Evolutionary conservation across 1,140 invertebrate species (phyloP), one percentile per base, ranked within the genome.

Genomic region (Phortica variegata): DNA sequence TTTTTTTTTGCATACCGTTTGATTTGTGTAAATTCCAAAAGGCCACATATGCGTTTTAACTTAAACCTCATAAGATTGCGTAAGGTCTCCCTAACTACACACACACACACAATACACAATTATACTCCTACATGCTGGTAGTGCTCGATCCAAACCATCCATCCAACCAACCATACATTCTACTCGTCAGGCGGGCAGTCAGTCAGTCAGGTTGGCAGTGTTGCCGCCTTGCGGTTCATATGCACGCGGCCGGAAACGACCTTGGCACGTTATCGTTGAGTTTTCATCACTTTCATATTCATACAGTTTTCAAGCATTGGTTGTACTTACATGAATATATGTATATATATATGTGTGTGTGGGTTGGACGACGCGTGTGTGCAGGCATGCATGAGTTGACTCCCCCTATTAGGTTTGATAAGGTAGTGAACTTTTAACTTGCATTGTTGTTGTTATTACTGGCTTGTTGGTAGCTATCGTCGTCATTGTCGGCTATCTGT

Each of bases 241-340:
- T 70, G 61, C 66, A 70, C 65, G 65, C 65, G 65, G 65, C 65
- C 65, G 65, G 65, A 70, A 70, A 70, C 65, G 65, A 70, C 65
- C 65, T 70, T 70, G 65, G 65, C 65, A 65, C 61, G 65, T 70
- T 70, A 70, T 70, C 65, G 61, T 70, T 60, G 61, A 61, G 59
- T 70, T 70, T 70, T 59, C 65, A 70, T 70, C 65, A 66, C 56
- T 63, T 59, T 69, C 61, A 61, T 69, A 69, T 68, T 68, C 65
- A 69, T 61, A 65, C 61, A 59, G 54, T 61, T 59, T 65, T 68
- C 63, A 60, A 56, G 54, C 20, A 26, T 26, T 42, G 21, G 37
- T 19, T 39, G 17, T 39, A 20, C 12, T 17, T 39, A 39, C 19
- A 12, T 20, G 17, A n/a, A n/a, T n/a, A n/a, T n/a, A n/a, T n/a